Conservation (phyloP, 2,888 invertebrate genomes). For the Erebia ligea region DNA sequence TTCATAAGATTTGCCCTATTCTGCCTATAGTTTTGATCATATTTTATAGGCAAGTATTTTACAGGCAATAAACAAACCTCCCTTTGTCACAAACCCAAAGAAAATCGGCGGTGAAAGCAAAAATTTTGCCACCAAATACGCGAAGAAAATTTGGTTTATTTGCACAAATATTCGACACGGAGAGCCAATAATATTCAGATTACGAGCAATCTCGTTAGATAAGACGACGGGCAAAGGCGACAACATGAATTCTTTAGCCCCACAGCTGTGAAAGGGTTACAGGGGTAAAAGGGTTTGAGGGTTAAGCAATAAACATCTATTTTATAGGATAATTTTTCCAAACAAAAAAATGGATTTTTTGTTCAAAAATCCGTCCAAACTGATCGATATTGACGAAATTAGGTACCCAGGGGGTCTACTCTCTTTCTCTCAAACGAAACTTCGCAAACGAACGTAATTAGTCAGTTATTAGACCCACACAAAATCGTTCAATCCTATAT, state of each 20-base stretch:
- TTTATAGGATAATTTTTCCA: background rate
- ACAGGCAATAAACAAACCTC: background rate
- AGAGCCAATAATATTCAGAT: slow-evolving; percentile 24
- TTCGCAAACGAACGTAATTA: too few species aligned
- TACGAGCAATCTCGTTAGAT: slow-evolving; percentile 14
- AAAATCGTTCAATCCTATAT: too few species aligned
- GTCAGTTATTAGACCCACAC: too few species aligned
- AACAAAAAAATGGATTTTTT: too few species aligned
- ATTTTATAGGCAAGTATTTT: background rate
- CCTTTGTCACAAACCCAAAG: background rate
- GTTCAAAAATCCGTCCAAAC: too few species aligned
- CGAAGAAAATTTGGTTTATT: slow-evolving; percentile 18
- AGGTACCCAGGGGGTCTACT: too few species aligned
- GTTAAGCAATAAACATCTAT: background rate
- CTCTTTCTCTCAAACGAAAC: too few species aligned
- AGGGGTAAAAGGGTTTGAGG: background rate
- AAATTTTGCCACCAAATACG: background rate
- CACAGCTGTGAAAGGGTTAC: background rate
- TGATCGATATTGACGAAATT: too few species aligned
- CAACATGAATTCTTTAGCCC: slow-evolving; percentile 6
- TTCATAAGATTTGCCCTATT: too few species aligned
- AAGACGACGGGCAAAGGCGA: slow-evolving; percentile 10
- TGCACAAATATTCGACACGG: slow-evolving; percentile 11
- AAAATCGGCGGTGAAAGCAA: slow-evolving; percentile 3
- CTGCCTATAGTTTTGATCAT: background rate